These are phyloP conservation scores for Xerus rutilus DNA, from an alignment of 2,797 vertebrate species.

Conservation along the genomic window DNA sequence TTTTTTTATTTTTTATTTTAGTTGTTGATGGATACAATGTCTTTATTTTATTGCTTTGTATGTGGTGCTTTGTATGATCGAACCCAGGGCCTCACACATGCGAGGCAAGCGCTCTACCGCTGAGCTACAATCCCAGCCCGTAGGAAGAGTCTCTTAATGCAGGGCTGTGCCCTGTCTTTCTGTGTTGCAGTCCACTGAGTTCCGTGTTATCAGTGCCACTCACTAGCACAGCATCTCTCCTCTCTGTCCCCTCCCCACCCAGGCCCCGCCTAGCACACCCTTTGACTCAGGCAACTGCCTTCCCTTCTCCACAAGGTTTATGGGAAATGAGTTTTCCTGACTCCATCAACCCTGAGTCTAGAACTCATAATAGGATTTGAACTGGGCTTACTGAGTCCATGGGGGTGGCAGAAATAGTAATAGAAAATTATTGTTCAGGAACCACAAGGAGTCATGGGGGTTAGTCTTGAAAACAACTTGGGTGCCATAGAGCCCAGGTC, in stretches of 20 bases:
- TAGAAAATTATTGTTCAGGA: background rate
- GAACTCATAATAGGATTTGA: background rate
- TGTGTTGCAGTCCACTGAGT: background rate
- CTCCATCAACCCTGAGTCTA: background rate
- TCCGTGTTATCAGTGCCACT: background rate
- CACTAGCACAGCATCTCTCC: background rate
- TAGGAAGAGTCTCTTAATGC: background rate
- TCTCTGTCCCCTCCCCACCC: background rate
- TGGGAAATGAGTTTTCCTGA: background rate
- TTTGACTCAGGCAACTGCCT: background rate
- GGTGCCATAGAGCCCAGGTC: background rate
- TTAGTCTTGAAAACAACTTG: background rate
- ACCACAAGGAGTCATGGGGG: background rate
- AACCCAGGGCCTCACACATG: too few species aligned
- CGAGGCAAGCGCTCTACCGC: too few species aligned
- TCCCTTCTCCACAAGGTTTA: background rate
- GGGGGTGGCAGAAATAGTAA: background rate
- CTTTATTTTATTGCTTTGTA: too few species aligned
- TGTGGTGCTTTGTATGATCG: too few species aligned
- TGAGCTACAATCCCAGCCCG: too few species aligned
- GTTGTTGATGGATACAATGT: too few species aligned
- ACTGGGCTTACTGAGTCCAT: background rate
- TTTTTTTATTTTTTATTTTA: too few species aligned
- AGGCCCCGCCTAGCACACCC: background rate
- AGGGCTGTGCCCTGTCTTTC: too few species aligned